These are phyloP conservation scores for Orthosia incerta DNA, from an alignment of 2,888 invertebrate species.

Conservation along the genomic window DNA sequence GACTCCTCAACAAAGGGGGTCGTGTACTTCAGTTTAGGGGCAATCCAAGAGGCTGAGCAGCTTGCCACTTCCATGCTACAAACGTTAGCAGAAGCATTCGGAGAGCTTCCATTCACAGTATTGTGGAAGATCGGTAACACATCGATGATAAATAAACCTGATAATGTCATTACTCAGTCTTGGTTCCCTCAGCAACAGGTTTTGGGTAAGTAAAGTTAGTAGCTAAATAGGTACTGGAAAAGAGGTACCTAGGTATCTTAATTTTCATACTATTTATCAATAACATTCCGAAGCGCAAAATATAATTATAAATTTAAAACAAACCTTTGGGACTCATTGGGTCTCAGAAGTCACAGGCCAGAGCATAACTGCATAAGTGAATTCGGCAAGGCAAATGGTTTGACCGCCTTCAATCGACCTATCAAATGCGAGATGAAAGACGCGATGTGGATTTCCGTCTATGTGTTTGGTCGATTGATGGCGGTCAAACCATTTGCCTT, in stretches of 20 bases:
- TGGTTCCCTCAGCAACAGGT: constrained; percentile 91
- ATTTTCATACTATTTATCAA: not conserved
- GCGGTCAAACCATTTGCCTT: too few relatives aligned
- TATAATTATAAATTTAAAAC: not conserved
- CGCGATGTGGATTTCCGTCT: too few relatives aligned
- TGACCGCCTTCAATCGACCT: too few relatives aligned
- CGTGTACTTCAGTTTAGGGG: constrained; percentile 89
- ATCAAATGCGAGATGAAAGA: too few relatives aligned
- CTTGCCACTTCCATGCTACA: constrained; percentile 81
- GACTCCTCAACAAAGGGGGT: constrained; percentile 86
- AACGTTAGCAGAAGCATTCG: constrained; percentile 85
- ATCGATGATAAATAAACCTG: constrained; percentile 81
- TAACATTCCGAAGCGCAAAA: not conserved
- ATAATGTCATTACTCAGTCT: constrained; percentile 83
- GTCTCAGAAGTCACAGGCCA: too few relatives aligned
- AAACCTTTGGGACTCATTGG: too few relatives aligned
- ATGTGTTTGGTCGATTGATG: too few relatives aligned
- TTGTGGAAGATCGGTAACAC: constrained; percentile 90
- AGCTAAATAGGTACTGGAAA: not conserved
- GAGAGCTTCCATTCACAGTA: constrained; percentile 86
- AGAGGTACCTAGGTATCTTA: too few relatives aligned
- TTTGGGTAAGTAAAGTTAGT: constrained; percentile 79
- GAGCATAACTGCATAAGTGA: too few relatives aligned
- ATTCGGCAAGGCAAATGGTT: too few relatives aligned
- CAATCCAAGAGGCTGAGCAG: constrained; percentile 85